A percentile compares a stretch with the other conserved stretches of the same genome.
phyloP scores from a whole-genome alignment of 2,797 vertebrate species.

The Malurus leucopterus region DNA sequence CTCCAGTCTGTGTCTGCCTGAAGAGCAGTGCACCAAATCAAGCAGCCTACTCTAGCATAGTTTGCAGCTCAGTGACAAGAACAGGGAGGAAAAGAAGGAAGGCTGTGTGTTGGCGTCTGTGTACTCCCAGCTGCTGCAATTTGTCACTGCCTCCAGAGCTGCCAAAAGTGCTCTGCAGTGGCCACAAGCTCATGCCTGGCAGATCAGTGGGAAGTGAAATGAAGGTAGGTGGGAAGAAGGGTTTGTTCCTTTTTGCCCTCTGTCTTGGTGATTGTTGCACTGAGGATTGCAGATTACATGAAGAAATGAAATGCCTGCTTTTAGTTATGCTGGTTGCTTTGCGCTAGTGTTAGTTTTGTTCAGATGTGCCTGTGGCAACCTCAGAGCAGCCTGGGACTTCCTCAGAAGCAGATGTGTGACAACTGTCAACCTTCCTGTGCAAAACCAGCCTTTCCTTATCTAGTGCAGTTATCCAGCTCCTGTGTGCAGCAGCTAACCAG shows the following conservation, averaged over 20 bases:
- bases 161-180: fast-evolving
- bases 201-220: background rate
- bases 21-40: background rate
- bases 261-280: background rate
- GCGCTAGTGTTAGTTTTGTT: background rate
- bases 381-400: background rate
- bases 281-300: background rate
- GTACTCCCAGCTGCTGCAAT: background rate
- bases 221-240: background rate
- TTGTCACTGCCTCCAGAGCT: background rate
- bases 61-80: background rate
- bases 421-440: background rate
- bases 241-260: fast-evolving
- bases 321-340: background rate
- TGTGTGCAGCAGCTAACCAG: background rate
- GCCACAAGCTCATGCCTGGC: fast-evolving
- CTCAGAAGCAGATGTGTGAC: background rate
- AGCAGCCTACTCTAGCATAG: background rate
- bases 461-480: fast-evolving
- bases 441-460: background rate
- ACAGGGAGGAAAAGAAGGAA: background rate
- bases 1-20: background rate
- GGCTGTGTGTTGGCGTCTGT: fast-evolving
- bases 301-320: background rate
- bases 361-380: background rate